Conservation (phyloP, 2,797 vertebrate species). For the Yasuhikotakia modesta region DNA sequence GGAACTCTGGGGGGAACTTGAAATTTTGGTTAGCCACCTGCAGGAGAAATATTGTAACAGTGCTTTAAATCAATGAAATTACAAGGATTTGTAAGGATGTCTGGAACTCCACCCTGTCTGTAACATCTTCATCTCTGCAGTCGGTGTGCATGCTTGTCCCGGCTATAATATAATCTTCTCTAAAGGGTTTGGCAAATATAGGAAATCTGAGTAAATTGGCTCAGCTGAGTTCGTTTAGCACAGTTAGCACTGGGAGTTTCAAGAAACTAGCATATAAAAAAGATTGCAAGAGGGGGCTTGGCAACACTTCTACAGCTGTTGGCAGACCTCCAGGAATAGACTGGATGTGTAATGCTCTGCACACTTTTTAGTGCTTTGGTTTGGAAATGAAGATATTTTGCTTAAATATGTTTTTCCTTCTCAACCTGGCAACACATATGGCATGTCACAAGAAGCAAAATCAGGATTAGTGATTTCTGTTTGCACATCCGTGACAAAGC, state of each 20-base stretch:
- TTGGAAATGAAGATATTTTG: slow-evolving; percentile 40
- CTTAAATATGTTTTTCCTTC: not conserved
- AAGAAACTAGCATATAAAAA: slow-evolving; percentile 1
- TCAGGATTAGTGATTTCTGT: slow-evolving; percentile 16
- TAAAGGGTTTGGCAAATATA: slow-evolving; percentile 56
- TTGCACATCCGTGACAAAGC: no score
- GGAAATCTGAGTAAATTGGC: slow-evolving; percentile 55
- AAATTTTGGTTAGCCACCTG: slow-evolving; percentile 54
- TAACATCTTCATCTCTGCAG: slow-evolving; percentile 31
- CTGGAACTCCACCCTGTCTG: slow-evolving; percentile 11
- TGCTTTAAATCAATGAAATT: slow-evolving; percentile 19
- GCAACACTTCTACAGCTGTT: slow-evolving; percentile 6
- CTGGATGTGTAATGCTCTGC: slow-evolving; percentile 14
- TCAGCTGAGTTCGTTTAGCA: slow-evolving; percentile 41
- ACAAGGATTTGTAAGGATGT: slow-evolving; percentile 37
- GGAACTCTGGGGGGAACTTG: slow-evolving; percentile 11
- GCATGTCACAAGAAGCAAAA: slow-evolving; percentile 18
- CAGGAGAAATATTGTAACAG: slow-evolving; percentile 27
- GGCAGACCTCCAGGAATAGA: slow-evolving; percentile 18
- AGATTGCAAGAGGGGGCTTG: slow-evolving; percentile 13
- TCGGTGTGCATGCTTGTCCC: slow-evolving; percentile 45
- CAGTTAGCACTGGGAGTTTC: slow-evolving; percentile 17
- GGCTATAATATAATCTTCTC: slow-evolving; percentile 47
- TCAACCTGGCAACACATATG: slow-evolving; percentile 46
- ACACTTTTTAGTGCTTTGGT: slow-evolving; percentile 35